phyloP scores from a whole-genome alignment of 2,113 vertebrate genomes.

The Crotalus tigris region DNA sequence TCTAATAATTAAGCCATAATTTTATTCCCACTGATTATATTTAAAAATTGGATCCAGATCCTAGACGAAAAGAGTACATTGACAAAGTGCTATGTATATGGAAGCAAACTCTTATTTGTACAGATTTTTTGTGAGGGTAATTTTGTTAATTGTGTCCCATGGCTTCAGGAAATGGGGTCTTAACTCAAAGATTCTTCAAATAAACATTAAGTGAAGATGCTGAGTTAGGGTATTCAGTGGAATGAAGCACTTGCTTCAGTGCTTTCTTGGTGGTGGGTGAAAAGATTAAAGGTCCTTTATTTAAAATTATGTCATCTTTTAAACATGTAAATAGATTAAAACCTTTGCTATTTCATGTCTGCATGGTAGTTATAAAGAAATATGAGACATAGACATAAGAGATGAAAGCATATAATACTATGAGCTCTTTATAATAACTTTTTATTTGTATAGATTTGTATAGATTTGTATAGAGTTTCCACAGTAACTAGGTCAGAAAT shows the following conservation, averaged over 20 bases:
- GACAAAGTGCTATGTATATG: not conserved
- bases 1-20: not conserved
- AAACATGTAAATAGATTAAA: not conserved
- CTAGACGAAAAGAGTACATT: not conserved
- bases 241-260: not conserved
- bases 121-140: not conserved
- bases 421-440: not conserved
- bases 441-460: constrained; percentile 14
- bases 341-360: not conserved
- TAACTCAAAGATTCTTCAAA: not conserved
- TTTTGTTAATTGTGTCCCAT: not conserved
- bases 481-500: not conserved
- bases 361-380: not conserved
- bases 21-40: not conserved
- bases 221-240: not conserved
- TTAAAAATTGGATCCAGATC: not conserved
- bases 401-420: not conserved
- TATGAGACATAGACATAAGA: not conserved
- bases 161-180: not conserved
- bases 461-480: not conserved
- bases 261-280: not conserved
- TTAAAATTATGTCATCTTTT: not conserved
- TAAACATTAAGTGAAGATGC: not conserved
- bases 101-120: not conserved
- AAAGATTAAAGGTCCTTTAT: not conserved